Conservation (phyloP, 2,113 vertebrate species). For the Rhea americana region DNA sequence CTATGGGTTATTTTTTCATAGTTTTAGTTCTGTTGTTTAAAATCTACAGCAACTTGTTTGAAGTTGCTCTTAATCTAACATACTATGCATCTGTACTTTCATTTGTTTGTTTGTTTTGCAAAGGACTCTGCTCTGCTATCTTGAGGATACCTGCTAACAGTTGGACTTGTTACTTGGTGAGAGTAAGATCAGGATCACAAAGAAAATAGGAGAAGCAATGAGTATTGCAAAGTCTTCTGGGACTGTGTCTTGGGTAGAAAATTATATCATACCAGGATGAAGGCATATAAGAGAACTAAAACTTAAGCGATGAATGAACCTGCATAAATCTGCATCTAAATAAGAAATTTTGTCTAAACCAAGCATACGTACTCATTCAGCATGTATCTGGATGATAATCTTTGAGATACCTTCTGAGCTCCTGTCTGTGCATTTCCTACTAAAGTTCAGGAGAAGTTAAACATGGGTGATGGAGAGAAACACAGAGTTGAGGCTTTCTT, state of each 20-base stretch:
- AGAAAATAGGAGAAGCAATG: not conserved
- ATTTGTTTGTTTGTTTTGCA: not conserved
- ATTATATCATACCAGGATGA: not conserved
- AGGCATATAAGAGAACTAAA: not conserved
- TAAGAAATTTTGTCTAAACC: not conserved
- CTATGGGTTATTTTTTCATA: not conserved
- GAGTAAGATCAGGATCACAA: not conserved
- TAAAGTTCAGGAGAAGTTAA: slow-evolving; percentile 44
- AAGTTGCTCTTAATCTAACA: not conserved
- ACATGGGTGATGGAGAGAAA: not conserved
- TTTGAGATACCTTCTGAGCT: not conserved
- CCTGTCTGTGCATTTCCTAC: not conserved
- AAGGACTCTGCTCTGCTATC: not conserved
- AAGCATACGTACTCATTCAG: not conserved
- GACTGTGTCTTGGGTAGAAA: not conserved
- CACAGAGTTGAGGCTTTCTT: not conserved
- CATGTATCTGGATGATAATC: not conserved
- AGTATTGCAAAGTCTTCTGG: not conserved
- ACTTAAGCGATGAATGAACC: not conserved
- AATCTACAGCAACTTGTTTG: not conserved
- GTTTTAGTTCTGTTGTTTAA: not conserved
- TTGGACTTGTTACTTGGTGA: not conserved
- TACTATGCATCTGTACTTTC: not conserved
- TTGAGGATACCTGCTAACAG: not conserved
- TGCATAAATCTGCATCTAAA: not conserved